Percentiles rank a stretch among this genome's conserved stretches.
phyloP scores from a whole-genome alignment of 2,113 vertebrate species.

The Gallinago undulata region DNA sequence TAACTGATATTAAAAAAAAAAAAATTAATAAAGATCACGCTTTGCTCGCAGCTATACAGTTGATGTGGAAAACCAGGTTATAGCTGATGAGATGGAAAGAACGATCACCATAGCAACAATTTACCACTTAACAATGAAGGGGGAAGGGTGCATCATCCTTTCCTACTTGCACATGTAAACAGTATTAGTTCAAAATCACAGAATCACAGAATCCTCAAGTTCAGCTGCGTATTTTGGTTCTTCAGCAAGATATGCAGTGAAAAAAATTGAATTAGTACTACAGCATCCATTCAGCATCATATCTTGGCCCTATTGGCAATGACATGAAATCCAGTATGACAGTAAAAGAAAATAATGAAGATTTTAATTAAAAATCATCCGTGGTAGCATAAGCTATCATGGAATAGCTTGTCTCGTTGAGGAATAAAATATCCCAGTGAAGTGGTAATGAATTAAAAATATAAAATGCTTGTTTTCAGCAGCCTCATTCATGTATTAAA shows the following conservation, averaged over 20 bases:
- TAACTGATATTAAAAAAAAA: conserved; percentile 10
- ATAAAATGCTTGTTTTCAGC: neutral
- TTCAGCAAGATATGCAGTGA: neutral
- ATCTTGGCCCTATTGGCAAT: conserved; percentile 30
- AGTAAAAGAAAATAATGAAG: neutral
- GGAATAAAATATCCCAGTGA: neutral
- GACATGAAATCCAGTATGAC: conserved; percentile 62
- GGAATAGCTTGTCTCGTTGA: neutral
- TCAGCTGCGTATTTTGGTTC: neutral
- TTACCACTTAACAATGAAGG: conserved; percentile 75
- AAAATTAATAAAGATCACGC: conserved; percentile 63
- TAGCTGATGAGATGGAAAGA: conserved; percentile 79
- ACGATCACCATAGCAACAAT: conserved; percentile 84
- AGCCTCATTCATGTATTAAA: neutral
- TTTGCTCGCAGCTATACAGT: conserved; percentile 73
- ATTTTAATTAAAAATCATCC: neutral
- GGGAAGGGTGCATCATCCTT: conserved; percentile 74
- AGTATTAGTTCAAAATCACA: neutral
- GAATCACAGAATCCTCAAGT: neutral
- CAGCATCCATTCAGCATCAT: neutral
- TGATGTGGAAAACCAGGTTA: conserved; percentile 84
- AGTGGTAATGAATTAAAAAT: neutral
- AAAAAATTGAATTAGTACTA: neutral
- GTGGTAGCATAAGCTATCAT: neutral
- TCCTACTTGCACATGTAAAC: conserved; percentile 71